These are phyloP conservation scores for Pteruthius melanotis DNA, from an alignment of 2,113 vertebrate species.

Conservation along the genomic window DNA sequence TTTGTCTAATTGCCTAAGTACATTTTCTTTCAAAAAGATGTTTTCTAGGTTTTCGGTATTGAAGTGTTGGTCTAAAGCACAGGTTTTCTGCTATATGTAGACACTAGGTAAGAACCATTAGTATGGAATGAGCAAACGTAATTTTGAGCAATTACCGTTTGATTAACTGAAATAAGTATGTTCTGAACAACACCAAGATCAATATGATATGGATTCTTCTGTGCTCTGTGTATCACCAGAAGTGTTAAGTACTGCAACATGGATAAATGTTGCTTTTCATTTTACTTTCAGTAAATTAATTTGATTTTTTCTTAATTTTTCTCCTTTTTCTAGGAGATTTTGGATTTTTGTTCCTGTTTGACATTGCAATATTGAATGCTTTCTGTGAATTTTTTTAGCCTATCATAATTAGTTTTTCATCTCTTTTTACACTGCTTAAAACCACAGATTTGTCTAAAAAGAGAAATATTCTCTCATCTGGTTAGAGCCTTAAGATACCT, in stretches of 20 bases:
- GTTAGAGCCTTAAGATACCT: background rate
- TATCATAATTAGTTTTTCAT: background rate
- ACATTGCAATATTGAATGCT: background rate
- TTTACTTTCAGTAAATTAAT: background rate
- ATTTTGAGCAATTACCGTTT: constrained; percentile 40
- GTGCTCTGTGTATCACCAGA: background rate
- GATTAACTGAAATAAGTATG: constrained; percentile 27
- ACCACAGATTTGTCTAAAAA: background rate
- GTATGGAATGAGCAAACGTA: background rate
- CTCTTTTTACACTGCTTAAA: background rate
- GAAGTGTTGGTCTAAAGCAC: background rate
- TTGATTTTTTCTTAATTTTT: background rate
- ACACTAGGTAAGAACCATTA: background rate
- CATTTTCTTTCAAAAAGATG: background rate
- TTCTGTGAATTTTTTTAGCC: background rate
- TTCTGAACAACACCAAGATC: background rate
- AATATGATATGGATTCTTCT: constrained; percentile 17
- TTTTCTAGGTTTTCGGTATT: background rate
- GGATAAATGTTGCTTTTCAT: background rate
- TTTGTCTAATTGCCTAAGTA: constrained; percentile 57
- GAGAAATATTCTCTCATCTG: background rate
- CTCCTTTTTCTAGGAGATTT: background rate
- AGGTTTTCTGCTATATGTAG: background rate
- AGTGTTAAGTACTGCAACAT: background rate
- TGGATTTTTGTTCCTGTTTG: background rate